Base-by-base conservation (phyloP, 2,888 invertebrate species). In the Hypolimnas misippus region DNA sequence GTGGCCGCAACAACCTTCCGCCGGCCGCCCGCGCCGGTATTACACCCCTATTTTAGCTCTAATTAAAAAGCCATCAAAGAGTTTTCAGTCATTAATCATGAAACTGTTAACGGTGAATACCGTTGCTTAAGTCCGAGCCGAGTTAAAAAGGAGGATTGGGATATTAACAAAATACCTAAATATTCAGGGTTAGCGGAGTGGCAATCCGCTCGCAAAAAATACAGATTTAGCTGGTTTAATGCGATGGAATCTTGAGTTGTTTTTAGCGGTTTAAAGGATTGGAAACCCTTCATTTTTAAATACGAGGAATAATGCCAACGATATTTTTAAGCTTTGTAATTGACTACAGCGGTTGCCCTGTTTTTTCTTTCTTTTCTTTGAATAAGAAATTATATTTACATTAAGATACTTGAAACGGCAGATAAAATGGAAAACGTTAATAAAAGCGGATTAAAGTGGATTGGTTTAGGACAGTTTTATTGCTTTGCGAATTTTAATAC, bases 41-140 rank as follows among this genome's bases (percentile, higher is more conserved):
- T 87, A 89, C 89, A 89, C 87, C 92, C 91, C 89, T 85, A 84
- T 89, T 91, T 91, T 87, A 89, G 89, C 91, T 91, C 91, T 92
- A 92, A 92, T 92, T 92, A 92, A 92, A 92, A 92, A 92, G 89
- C 92, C 89, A 92, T 92, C 91, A 92, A 92, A 92, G 92, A 92
- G 89, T 92, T 92, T 90, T 90, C 85, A 89, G 88, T 87, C 92
- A 92, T 92, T 92, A 92, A 92, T 92, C 92, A 92, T 90, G 91
- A 88, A 90, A 91, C 91, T 91, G 92, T 91, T 91, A 92, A 87
- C 90, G 81, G 79, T 89, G 87, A 88, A 91, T 88, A 83, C 87
- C 82, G 86, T 89, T 86, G 81, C 84, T 84, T 81, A 73, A 84
- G 82, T 82, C 81, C 77, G 72, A 79, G 73, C 73, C 62, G 76